Evolutionary conservation across 2,113 vertebrate species (phyloP).

Genomic region (Uria lomvia): DNA sequence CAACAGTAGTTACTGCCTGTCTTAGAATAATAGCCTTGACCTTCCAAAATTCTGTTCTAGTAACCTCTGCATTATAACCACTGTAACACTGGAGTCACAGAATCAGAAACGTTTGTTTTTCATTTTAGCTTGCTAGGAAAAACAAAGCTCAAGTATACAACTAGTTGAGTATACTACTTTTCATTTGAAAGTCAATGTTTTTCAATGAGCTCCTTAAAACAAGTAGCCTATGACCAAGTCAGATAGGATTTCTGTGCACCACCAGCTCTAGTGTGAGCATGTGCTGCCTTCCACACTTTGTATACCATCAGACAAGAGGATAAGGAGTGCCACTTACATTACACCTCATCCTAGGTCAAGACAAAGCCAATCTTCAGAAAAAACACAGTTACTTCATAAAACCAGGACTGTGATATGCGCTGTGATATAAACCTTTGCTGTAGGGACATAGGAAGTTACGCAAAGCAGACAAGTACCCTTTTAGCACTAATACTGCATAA

Average conservation of each 20-base stretch:
- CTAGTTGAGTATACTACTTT: background rate
- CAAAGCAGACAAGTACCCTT: background rate
- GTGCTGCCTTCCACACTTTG: background rate
- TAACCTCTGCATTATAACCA: background rate
- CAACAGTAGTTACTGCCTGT: background rate
- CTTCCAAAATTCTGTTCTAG: background rate
- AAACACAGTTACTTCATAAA: background rate
- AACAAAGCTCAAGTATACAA: background rate
- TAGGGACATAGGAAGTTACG: background rate
- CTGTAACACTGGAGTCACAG: background rate
- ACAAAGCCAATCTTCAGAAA: background rate
- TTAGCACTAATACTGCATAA: background rate
- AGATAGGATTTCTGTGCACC: background rate
- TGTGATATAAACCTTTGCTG: background rate
- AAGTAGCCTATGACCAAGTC: background rate
- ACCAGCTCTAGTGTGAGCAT: background rate
- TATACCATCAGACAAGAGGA: background rate
- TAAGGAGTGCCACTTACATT: background rate
- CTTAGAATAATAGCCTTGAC: background rate
- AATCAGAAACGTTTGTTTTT: background rate
- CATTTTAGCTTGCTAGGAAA: background rate
- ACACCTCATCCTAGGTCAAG: background rate
- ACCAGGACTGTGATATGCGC: background rate
- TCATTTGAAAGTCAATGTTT: background rate
- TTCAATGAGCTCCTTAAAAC: background rate